Percentiles rank a stretch among this genome's conserved stretches.
These are phyloP conservation scores for Diadegma fenestrale DNA, from an alignment of 2,888 invertebrate genomes.

Conservation along the genomic window DNA sequence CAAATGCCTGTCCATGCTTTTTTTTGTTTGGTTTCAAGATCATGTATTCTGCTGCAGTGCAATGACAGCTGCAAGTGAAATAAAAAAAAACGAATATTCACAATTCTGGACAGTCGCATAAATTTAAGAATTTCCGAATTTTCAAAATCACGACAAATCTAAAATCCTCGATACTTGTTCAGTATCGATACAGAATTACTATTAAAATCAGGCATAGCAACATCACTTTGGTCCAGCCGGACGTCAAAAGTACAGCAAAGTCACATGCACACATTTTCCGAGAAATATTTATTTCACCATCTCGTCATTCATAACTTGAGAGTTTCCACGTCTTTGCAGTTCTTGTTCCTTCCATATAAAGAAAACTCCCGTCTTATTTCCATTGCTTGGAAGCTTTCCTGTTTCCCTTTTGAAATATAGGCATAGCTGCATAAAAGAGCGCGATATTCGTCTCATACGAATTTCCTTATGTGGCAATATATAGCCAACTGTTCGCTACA, in stretches of 20 bases:
- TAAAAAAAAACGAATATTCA: background rate
- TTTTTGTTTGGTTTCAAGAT: background rate
- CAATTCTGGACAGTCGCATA: background rate
- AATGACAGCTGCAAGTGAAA: slow-evolving; percentile 2
- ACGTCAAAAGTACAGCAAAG: slow-evolving; percentile 3
- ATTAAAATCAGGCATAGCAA: slow-evolving; percentile 17
- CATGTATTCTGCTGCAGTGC: slow-evolving; percentile 2
- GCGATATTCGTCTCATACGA: slow-evolving; percentile 61
- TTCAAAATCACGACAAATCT: background rate
- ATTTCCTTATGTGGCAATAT: slow-evolving; percentile 48
- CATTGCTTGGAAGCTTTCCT: slow-evolving; percentile 35
- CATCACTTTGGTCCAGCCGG: slow-evolving; percentile 11
- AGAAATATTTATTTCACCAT: slow-evolving; percentile 11
- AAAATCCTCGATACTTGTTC: background rate
- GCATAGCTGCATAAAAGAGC: slow-evolving; percentile 30
- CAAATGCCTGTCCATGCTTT: background rate
- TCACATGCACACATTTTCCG: slow-evolving; percentile 13
- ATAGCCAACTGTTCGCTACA: slow-evolving; percentile 12
- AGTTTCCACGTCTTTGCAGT: slow-evolving; percentile 55
- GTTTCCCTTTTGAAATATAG: slow-evolving; percentile 7
- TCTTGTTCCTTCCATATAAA: slow-evolving; percentile 59
- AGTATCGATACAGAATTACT: slow-evolving; percentile 8
- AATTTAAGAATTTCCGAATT: background rate
- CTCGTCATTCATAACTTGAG: slow-evolving; percentile 32
- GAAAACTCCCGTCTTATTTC: slow-evolving; percentile 60